Conservation (phyloP, 2,797 vertebrate species). For the Melanotaenia nigrans region DNA sequence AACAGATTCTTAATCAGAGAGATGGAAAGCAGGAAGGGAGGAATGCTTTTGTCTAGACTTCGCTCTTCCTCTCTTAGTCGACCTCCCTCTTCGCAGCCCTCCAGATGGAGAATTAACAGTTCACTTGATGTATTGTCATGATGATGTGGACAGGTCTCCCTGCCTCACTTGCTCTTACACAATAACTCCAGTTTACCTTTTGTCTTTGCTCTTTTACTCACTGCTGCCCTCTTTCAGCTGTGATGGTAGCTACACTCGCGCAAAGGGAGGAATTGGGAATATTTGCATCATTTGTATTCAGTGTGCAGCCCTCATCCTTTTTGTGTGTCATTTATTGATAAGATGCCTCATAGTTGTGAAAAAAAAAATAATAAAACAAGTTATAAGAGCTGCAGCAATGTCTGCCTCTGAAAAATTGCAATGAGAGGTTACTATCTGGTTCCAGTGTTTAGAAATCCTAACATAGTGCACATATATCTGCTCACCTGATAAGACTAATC, state of each 20-base stretch:
- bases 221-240: slow-evolving; percentile 46
- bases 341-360: not conserved
- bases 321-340: not conserved
- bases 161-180: slow-evolving; percentile 5
- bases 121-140: slow-evolving; percentile 54
- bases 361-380: not conserved
- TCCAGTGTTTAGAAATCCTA: slow-evolving; percentile 15
- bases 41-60: slow-evolving; percentile 68
- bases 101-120: slow-evolving; percentile 68
- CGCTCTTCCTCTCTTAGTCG: slow-evolving; percentile 34
- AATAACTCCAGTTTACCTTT: slow-evolving; percentile 8
- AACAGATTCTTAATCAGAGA: slow-evolving; percentile 42
- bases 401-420: not conserved
- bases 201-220: slow-evolving; percentile 12
- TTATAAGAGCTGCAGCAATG: not conserved
- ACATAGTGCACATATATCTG: not conserved
- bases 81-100: slow-evolving; percentile 30
- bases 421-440: not conserved
- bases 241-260: slow-evolving; percentile 10
- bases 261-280: not conserved
- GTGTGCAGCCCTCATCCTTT: not conserved
- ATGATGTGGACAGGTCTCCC: slow-evolving; percentile 51
- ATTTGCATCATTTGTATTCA: slow-evolving; percentile 4
- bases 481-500: slow-evolving; percentile 15
- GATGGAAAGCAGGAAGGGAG: slow-evolving; percentile 51